Evolutionary conservation across 1,140 invertebrate species (phyloP).

Genomic region (Saccostrea glomerata): DNA sequence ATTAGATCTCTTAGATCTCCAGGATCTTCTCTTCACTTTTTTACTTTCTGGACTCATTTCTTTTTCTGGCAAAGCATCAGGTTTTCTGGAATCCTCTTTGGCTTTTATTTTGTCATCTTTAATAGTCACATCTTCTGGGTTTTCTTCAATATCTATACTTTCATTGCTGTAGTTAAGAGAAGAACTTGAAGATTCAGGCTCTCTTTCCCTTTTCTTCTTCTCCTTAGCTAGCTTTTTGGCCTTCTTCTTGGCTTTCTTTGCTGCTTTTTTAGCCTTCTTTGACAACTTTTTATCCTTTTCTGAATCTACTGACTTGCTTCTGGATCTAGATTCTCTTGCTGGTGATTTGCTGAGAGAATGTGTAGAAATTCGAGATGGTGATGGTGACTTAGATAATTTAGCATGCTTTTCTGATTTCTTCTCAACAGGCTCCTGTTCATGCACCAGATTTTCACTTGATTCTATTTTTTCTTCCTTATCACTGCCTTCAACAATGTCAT

Average conservation of each 20-base stretch:
- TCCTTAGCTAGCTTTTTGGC: conserved; percentile 30
- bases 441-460: neutral
- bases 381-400: neutral
- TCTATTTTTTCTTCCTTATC: neutral
- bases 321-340: neutral
- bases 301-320: neutral
- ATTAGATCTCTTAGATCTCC: neutral
- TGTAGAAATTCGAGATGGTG: neutral
- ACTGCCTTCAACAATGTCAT: neutral
- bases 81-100: neutral
- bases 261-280: conserved; percentile 5
- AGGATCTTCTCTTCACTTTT: neutral
- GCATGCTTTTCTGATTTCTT: neutral
- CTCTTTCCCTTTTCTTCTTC: neutral
- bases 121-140: neutral
- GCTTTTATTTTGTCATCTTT: neutral
- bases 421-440: neutral
- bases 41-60: neutral
- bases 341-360: neutral
- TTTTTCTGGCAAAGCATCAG: neutral
- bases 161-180: neutral
- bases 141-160: conserved; percentile 8
- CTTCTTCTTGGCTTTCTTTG: conserved; percentile 39
- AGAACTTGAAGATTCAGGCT: neutral
- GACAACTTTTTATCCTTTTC: neutral